Percentiles rank a stretch among this genome's conserved stretches.
phyloP scores from a whole-genome alignment of 1,140 invertebrate species.

The Bombus terrestris region DNA sequence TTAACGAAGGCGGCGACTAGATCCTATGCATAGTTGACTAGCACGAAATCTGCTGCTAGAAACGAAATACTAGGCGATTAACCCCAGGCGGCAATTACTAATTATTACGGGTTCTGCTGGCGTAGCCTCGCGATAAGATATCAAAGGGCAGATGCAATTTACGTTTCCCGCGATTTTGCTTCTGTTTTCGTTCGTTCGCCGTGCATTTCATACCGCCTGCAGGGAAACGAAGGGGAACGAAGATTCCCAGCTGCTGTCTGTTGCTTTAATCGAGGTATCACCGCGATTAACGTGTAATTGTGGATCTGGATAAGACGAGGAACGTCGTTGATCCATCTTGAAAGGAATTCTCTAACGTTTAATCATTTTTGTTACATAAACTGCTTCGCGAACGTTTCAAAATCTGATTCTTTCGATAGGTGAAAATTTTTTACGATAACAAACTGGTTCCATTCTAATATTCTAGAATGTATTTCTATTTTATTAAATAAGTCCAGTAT shows the following conservation, averaged over 20 bases:
- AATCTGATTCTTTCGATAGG: background rate
- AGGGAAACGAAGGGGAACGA: background rate
- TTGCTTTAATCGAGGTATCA: slow-evolving; percentile 32
- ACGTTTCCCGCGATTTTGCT: slow-evolving; percentile 11
- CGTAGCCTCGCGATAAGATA: background rate
- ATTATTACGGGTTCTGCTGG: background rate
- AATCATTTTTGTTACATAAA: too few species aligned
- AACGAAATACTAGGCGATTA: background rate
- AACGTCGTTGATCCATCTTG: background rate
- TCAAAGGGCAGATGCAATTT: slow-evolving; percentile 34
- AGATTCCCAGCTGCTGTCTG: background rate
- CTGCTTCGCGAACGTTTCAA: background rate
- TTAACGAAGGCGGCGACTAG: background rate
- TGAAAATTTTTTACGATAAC: too few species aligned
- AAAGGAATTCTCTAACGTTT: background rate
- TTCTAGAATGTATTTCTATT: too few species aligned
- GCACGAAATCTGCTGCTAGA: background rate
- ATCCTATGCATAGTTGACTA: background rate
- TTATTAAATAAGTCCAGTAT: too few species aligned
- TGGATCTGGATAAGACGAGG: background rate
- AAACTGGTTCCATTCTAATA: too few species aligned
- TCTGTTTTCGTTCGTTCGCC: background rate
- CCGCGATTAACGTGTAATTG: slow-evolving; percentile 21
- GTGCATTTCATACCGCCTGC: background rate
- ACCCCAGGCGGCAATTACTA: background rate